These are phyloP conservation scores for Amphipyra tragopoginis DNA, from an alignment of 2,888 invertebrate species.

Conservation along the genomic window DNA sequence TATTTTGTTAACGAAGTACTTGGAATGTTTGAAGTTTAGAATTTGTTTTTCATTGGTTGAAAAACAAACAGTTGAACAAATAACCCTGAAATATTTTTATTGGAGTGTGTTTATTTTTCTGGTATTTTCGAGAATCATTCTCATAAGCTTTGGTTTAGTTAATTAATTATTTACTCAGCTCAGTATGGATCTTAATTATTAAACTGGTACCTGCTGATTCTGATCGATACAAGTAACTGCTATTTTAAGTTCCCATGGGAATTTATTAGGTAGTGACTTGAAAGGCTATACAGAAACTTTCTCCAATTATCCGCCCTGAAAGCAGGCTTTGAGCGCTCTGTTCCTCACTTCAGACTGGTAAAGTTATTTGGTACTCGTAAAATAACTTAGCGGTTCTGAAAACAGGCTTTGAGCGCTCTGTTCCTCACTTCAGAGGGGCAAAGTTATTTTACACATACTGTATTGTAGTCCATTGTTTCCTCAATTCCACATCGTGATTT, in stretches of 20 bases:
- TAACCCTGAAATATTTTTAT: background rate
- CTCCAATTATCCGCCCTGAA: no score
- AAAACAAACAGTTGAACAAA: conserved; percentile 24
- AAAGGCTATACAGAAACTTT: no score
- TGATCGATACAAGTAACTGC: background rate
- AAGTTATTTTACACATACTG: no score
- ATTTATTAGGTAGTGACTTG: no score
- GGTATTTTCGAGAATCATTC: background rate
- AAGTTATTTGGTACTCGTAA: no score
- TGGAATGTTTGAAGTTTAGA: conserved; percentile 2
- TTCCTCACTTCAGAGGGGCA: no score
- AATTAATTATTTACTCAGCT: background rate
- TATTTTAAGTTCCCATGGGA: no score
- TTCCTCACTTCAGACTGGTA: no score
- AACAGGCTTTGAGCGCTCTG: no score
- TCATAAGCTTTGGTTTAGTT: background rate
- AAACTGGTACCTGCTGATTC: no score
- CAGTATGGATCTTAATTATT: background rate
- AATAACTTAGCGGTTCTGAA: no score
- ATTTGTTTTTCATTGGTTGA: conserved; percentile 15
- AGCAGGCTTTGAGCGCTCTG: no score
- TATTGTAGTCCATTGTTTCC: background rate
- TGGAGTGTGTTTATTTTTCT: background rate
- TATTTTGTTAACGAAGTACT: conserved; percentile 4
- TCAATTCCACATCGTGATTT: background rate